These are phyloP conservation scores for Ophion ventricosus DNA, from an alignment of 2,888 invertebrate species.

Conservation along the genomic window DNA sequence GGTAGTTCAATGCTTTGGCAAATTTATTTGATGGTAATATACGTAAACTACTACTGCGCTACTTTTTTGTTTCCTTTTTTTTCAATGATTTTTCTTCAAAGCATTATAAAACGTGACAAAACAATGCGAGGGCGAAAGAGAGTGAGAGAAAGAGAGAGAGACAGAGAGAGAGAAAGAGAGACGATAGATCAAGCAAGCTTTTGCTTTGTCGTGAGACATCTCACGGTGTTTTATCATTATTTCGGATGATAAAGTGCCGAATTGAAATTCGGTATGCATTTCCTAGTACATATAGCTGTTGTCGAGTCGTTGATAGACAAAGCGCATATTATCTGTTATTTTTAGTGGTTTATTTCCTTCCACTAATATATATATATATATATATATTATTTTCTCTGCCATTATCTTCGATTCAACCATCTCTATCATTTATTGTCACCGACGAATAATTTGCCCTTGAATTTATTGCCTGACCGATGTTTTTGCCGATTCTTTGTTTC, in stretches of 20 bases:
- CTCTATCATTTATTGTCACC: constrained; percentile 64
- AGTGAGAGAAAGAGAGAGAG: neutral
- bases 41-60: constrained; percentile 51
- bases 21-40: constrained; percentile 53
- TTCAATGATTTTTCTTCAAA: constrained; percentile 22
- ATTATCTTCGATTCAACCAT: constrained; percentile 29
- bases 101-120: constrained; percentile 42
- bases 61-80: constrained; percentile 33
- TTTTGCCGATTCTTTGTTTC: constrained; percentile 75
- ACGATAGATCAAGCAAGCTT: constrained; percentile 69
- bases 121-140: constrained; percentile 19
- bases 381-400: constrained; percentile 50
- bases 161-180: constrained; percentile 17
- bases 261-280: constrained; percentile 79
- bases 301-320: constrained; percentile 83
- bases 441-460: constrained; percentile 69
- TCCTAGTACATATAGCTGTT: constrained; percentile 81
- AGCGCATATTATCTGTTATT: constrained; percentile 78
- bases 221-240: constrained; percentile 73
- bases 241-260: constrained; percentile 74
- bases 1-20: constrained; percentile 68
- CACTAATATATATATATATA: constrained; percentile 18
- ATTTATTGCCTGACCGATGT: constrained; percentile 78
- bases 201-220: constrained; percentile 75
- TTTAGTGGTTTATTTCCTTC: constrained; percentile 74